These are phyloP conservation scores for Antigone vipio DNA, from an alignment of 2,113 vertebrate species.

Conservation along the genomic window DNA sequence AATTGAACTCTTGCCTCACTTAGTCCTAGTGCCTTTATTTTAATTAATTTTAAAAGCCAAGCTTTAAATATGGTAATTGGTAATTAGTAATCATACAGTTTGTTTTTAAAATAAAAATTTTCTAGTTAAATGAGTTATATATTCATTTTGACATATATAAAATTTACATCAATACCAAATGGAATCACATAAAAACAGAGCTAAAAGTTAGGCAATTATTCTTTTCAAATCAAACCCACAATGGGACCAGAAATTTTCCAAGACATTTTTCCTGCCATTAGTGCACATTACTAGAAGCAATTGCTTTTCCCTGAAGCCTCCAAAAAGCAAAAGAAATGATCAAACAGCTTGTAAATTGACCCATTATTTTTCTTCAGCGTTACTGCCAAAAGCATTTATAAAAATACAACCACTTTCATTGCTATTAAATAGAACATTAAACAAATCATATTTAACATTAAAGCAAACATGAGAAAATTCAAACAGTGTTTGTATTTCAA, in stretches of 20 bases:
- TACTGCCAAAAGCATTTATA: conserved; percentile 55
- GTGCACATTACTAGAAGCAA: conserved; percentile 47
- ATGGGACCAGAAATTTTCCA: conserved; percentile 52
- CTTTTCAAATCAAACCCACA: conserved; percentile 47
- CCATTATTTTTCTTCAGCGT: conserved; percentile 51
- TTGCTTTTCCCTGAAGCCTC: conserved; percentile 58
- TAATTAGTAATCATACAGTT: not conserved
- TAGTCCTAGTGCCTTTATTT: not conserved
- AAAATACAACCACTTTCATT: conserved; percentile 44
- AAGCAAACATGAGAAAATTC: conserved; percentile 56
- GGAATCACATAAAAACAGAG: not conserved
- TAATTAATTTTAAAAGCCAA: conserved; percentile 15
- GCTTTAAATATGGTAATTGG: not conserved
- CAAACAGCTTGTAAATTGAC: conserved; percentile 62
- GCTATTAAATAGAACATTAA: conserved; percentile 60
- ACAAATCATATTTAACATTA: conserved; percentile 56
- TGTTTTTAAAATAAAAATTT: not conserved
- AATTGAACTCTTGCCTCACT: not conserved
- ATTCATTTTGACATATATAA: not conserved
- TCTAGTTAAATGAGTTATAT: not conserved
- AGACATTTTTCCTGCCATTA: conserved; percentile 56
- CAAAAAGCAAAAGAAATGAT: conserved; percentile 62
- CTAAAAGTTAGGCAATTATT: conserved; percentile 49
- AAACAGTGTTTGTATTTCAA: conserved; percentile 26
- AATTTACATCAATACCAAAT: not conserved